These are phyloP conservation scores for Styela plicata DNA, from an alignment of 23 tunicate species.

Conservation along the genomic window DNA sequence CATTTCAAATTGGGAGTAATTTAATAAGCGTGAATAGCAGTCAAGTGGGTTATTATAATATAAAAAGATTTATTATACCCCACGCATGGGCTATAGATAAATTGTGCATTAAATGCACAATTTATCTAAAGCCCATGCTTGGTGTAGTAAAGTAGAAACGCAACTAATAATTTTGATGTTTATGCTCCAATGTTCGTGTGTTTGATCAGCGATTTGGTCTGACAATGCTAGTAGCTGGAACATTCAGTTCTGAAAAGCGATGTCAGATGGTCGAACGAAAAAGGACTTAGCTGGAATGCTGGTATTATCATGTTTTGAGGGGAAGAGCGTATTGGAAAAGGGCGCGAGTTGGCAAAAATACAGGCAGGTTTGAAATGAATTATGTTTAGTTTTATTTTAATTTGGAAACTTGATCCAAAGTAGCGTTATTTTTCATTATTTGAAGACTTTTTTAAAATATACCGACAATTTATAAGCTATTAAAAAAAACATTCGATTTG, in stretches of 20 bases:
- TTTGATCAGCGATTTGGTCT: not conserved
- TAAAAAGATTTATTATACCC: not conserved
- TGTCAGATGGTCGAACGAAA: not conserved
- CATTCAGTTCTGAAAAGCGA: too few species aligned
- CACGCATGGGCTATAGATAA: not conserved
- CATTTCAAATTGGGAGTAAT: not conserved
- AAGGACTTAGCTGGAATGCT: not conserved
- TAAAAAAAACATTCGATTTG: too few species aligned
- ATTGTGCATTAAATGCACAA: not conserved
- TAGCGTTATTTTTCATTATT: too few species aligned
- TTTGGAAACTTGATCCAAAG: too few species aligned
- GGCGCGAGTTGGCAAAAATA: too few species aligned
- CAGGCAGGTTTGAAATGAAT: too few species aligned
- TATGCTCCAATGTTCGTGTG: not conserved
- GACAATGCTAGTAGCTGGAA: not conserved
- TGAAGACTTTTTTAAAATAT: too few species aligned
- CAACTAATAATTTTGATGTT: not conserved
- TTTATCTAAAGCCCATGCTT: not conserved
- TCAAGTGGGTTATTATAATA: not conserved
- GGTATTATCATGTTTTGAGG: not conserved
- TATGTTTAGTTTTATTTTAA: too few species aligned
- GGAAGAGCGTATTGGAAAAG: not conserved
- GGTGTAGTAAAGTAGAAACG: not conserved
- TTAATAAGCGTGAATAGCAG: not conserved
- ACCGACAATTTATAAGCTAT: too few species aligned